Percentiles rank a stretch among this genome's conserved stretches.
phyloP scores from a whole-genome alignment of 1,140 invertebrate species.

The Cecropterus lyciades region DNA sequence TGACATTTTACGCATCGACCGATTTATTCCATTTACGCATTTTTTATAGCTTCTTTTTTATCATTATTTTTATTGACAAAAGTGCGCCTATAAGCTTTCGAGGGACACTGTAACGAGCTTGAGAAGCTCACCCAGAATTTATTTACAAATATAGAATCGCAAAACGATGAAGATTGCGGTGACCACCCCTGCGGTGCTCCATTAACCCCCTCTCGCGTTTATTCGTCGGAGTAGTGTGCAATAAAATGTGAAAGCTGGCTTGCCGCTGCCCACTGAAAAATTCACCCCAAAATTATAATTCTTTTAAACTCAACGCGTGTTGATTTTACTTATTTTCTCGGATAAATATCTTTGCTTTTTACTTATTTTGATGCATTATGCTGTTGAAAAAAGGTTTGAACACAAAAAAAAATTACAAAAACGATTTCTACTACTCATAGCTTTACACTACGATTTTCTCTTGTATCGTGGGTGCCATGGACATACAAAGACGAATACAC shows the following conservation, averaged over 20 bases:
- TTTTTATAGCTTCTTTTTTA: too few species aligned
- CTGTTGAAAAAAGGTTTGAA: background rate
- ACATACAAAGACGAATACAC: too few species aligned
- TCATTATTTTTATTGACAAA: too few species aligned
- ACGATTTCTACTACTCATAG: too few species aligned
- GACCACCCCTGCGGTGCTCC: background rate
- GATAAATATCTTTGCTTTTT: background rate
- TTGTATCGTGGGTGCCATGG: too few species aligned
- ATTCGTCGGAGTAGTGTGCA: slow-evolving; percentile 72
- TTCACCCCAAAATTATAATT: slow-evolving; percentile 67
- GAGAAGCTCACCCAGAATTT: background rate
- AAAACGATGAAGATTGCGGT: background rate
- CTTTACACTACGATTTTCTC: too few species aligned
- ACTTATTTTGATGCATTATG: background rate
- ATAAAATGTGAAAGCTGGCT: slow-evolving; percentile 67
- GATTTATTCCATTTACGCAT: too few species aligned
- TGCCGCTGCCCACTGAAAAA: slow-evolving; percentile 66
- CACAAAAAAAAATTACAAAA: too few species aligned
- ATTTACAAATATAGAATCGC: background rate
- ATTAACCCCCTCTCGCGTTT: slow-evolving; percentile 53
- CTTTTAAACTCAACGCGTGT: slow-evolving; percentile 48
- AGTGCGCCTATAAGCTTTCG: too few species aligned
- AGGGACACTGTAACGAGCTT: too few species aligned
- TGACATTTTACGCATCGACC: too few species aligned
- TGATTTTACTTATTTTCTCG: background rate